Evolutionary conservation across 2,113 vertebrate genomes (phyloP).

Genomic region (Ifrita kowaldi): DNA sequence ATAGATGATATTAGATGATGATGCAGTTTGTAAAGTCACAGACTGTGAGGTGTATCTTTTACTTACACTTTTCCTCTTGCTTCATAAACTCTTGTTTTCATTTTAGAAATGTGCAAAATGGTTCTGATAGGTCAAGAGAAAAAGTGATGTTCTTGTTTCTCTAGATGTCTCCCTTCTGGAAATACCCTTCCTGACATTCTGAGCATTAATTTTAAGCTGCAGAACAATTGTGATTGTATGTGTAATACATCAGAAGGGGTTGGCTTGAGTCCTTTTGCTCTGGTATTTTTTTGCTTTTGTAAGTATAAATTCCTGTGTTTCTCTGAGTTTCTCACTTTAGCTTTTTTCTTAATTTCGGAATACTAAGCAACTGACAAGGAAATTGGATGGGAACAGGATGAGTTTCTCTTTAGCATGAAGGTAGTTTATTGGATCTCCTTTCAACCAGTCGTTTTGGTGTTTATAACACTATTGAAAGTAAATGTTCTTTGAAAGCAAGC

Average conservation of each 20-base stretch:
- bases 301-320: neutral
- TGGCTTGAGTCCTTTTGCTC: neutral
- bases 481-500: neutral
- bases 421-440: neutral
- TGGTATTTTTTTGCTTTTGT: neutral
- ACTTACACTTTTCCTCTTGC: neutral
- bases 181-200: neutral
- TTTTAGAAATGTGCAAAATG: neutral
- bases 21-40: neutral
- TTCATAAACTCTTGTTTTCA: neutral
- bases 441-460: accelerated
- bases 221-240: neutral
- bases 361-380: neutral
- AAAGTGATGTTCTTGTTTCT: neutral
- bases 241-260: neutral
- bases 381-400: neutral
- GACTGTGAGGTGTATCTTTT: neutral
- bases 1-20: neutral
- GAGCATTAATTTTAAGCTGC: neutral
- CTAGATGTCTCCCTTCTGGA: neutral
- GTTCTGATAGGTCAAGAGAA: neutral
- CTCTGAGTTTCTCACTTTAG: neutral
- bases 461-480: neutral
- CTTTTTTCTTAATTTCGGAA: neutral
- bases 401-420: neutral